Evolutionary conservation across 2,797 vertebrate genomes (phyloP).

Genomic region (Gephyroberyx darwinii): DNA sequence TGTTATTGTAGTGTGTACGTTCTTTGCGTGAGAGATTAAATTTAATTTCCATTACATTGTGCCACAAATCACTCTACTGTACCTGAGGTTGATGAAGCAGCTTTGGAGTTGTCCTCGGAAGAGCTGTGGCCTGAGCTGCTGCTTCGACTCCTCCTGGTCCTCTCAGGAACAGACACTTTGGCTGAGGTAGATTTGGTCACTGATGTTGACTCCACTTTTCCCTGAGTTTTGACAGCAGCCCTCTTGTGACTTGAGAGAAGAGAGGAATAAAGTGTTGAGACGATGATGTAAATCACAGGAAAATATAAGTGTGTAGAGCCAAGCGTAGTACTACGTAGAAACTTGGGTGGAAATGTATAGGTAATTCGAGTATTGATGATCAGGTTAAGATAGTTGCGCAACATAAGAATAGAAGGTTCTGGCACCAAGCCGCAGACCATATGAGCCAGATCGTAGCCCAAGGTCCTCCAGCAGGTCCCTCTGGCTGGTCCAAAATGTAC

Average conservation of each 20-base stretch:
- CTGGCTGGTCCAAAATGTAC: too few relatives aligned
- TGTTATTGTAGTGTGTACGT: too few relatives aligned
- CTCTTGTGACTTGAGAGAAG: constrained; percentile 79
- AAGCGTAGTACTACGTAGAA: too few relatives aligned
- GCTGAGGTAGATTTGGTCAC: constrained; percentile 89
- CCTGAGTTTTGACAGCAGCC: constrained; percentile 86
- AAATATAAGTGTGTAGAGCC: background rate
- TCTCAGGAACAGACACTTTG: constrained; percentile 80
- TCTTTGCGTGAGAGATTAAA: too few relatives aligned
- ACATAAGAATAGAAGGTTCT: too few relatives aligned
- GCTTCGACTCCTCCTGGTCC: constrained; percentile 73
- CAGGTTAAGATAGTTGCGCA: too few relatives aligned
- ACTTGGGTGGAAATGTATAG: too few relatives aligned
- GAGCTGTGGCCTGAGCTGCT: constrained; percentile 82
- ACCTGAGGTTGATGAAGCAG: constrained; percentile 86
- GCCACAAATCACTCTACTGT: constrained; percentile 3
- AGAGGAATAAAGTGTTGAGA: constrained; percentile 1
- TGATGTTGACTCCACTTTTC: constrained; percentile 78
- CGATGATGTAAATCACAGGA: background rate
- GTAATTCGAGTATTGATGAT: too few relatives aligned
- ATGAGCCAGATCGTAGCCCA: too few relatives aligned
- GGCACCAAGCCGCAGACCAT: too few relatives aligned
- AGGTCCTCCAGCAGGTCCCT: too few relatives aligned
- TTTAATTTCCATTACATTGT: too few relatives aligned
- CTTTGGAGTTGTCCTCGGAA: constrained; percentile 82